Evolutionary conservation across 2,888 invertebrate species (phyloP).

Genomic region (Linhomoeus sp.): DNA sequence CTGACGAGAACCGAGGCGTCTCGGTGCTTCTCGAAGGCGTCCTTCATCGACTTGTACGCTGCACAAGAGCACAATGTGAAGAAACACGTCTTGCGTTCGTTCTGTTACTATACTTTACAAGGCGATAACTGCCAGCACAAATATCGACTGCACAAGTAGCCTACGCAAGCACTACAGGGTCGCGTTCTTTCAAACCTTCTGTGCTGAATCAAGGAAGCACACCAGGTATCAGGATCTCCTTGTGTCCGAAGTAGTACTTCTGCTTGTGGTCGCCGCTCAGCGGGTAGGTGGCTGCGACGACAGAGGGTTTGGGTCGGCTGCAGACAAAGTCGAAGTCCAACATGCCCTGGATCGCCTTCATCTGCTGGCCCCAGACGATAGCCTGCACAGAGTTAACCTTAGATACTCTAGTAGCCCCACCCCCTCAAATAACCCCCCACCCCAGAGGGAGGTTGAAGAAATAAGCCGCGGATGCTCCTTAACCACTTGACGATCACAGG

Average conservation of each 20-base stretch:
- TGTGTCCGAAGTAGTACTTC: slow-evolving; percentile 98
- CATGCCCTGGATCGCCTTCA: slow-evolving; percentile 85
- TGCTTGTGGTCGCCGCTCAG: slow-evolving; percentile 90
- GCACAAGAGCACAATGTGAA: slow-evolving; percentile 10
- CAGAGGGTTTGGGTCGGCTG: slow-evolving; percentile 55
- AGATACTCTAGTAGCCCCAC: no score
- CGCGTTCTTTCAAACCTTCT: no score
- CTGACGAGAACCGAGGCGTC: slow-evolving; percentile 83
- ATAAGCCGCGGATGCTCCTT: no score
- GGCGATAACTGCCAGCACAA: background rate
- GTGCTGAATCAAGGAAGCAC: background rate
- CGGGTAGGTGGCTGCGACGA: slow-evolving; percentile 91
- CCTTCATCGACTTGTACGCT: slow-evolving; percentile 89
- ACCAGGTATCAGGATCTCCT: slow-evolving; percentile 66
- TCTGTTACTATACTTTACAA: background rate
- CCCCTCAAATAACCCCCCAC: no score
- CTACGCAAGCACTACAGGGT: background rate
- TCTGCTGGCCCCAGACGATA: slow-evolving; percentile 98
- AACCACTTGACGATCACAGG: no score
- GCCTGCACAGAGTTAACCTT: slow-evolving; percentile 31
- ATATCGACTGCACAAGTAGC: background rate
- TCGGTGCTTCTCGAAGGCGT: slow-evolving; percentile 80
- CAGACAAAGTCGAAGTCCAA: slow-evolving; percentile 87
- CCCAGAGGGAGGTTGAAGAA: no score
- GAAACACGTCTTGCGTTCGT: background rate